A percentile compares a stretch with the other conserved stretches of the same genome.
phyloP scores from a whole-genome alignment of 2,888 invertebrate genomes.

The Papilio elwesi region DNA sequence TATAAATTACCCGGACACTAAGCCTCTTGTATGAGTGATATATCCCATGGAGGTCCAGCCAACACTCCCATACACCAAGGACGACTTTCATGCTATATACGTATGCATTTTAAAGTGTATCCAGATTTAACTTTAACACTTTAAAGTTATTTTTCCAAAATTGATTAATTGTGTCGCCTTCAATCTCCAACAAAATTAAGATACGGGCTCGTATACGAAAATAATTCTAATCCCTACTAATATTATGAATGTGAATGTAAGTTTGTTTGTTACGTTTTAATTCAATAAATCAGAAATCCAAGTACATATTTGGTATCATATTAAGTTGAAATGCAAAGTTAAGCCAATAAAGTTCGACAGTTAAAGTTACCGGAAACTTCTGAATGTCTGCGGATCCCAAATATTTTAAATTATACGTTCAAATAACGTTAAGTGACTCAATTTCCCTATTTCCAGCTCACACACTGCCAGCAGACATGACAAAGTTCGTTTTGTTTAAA shows the following conservation, averaged over 20 bases:
- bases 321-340: conserved; percentile 14
- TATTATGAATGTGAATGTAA: no score
- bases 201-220: no score
- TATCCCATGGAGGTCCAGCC: not conserved
- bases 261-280: no score
- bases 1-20: conserved; percentile 30
- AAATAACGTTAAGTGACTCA: conserved; percentile 4
- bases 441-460: not conserved
- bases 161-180: no score
- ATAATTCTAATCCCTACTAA: no score
- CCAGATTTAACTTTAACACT: no score
- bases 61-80: not conserved
- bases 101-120: no score
- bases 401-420: conserved; percentile 9
- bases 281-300: not conserved
- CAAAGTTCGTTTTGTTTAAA: not conserved
- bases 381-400: conserved; percentile 9
- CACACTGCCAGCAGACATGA: not conserved
- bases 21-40: conserved; percentile 24
- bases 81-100: no score
- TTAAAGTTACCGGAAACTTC: conserved; percentile 1
- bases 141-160: no score
- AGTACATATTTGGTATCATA: conserved; percentile 1
- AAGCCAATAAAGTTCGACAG: not conserved
- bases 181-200: no score